Base-by-base conservation (phyloP, 2,113 vertebrate species). In the Tenebrosternarchus preto region DNA sequence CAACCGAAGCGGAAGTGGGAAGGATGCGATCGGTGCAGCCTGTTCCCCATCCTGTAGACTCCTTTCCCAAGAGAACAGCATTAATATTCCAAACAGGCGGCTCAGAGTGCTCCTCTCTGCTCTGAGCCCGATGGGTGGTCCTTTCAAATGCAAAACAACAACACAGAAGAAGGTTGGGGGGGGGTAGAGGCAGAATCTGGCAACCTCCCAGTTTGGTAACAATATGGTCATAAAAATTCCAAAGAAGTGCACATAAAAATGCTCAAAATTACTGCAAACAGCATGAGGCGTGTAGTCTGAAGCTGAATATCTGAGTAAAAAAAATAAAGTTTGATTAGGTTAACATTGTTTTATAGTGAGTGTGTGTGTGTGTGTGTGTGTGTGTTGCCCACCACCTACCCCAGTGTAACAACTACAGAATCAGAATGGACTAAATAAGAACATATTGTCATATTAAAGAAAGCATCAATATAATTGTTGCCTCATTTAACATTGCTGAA, bases 61-160 rank as follows among this genome's bases (percentile, higher is more conserved):
- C 78, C 76, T 84, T 85, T 88, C 87, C 85, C 82, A 84, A 78
- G 85, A 84, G 87, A 82, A 82, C 25, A 39, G 61, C 78, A 86
- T 88, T 88, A 86, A 85, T 87, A 88, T 88, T 88, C 85, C 68
- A 50, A 59, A 64, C 82, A 85, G 85, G 75, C 78, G 8, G 66
- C 72, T 69, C 53, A n/a, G 77, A 67, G 82, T 72, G 85, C 83
- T 73, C 83, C 81, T 82, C 63, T 78, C 78, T 77, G 69, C 76
- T 79, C 81, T 76, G 69, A 79, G 82, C 83, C 87, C 84, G 60
- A 86, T 88, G 87, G 85, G 87, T 85, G 87, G 87, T 86, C 85
- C 71, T 85, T 88, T 85, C 76, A 81, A 80, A 84, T 79, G 84
- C 80, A 85, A 84, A 86, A 71, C 46, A 82, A 80, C 61, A 82